Evolutionary conservation across 1,140 invertebrate species (phyloP).

Genomic region (Drosophila hydei): DNA sequence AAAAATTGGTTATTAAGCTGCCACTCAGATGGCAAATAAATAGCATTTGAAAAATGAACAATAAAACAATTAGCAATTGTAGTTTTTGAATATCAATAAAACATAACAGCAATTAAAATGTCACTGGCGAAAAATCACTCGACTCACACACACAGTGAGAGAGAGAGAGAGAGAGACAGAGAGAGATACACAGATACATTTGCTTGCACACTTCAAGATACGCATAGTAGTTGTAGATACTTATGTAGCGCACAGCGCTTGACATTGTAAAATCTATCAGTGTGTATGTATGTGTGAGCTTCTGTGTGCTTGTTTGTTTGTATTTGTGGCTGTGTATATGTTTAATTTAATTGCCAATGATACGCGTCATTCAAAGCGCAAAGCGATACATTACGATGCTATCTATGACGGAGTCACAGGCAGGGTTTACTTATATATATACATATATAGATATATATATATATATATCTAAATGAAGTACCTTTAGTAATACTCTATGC

Average conservation of each 20-base stretch:
- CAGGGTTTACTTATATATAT: constrained; percentile 45
- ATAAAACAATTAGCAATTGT: constrained; percentile 81
- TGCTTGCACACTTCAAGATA: constrained; percentile 22
- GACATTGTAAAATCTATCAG: constrained; percentile 61
- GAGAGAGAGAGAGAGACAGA: not conserved
- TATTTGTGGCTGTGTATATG: constrained; percentile 59
- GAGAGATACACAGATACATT: constrained; percentile 1
- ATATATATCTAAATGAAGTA: not conserved
- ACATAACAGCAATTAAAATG: constrained; percentile 81
- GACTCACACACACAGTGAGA: constrained; percentile 18
- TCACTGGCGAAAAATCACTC: constrained; percentile 75
- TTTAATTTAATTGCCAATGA: constrained; percentile 81
- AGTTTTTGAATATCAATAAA: constrained; percentile 81
- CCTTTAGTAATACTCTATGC: constrained; percentile 9
- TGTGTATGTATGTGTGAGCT: constrained; percentile 28
- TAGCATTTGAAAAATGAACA: constrained; percentile 66
- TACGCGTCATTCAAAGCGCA: constrained; percentile 76
- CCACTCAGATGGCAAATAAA: constrained; percentile 70
- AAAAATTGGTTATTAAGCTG: constrained; percentile 79
- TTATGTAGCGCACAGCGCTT: constrained; percentile 35
- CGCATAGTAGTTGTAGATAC: constrained; percentile 32
- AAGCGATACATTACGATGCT: constrained; percentile 72
- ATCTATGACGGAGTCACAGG: constrained; percentile 49
- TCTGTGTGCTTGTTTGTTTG: constrained; percentile 32
- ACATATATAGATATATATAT: not conserved